Base-by-base conservation (phyloP, 2,888 invertebrate species). In the Drosophila pegasa region DNA sequence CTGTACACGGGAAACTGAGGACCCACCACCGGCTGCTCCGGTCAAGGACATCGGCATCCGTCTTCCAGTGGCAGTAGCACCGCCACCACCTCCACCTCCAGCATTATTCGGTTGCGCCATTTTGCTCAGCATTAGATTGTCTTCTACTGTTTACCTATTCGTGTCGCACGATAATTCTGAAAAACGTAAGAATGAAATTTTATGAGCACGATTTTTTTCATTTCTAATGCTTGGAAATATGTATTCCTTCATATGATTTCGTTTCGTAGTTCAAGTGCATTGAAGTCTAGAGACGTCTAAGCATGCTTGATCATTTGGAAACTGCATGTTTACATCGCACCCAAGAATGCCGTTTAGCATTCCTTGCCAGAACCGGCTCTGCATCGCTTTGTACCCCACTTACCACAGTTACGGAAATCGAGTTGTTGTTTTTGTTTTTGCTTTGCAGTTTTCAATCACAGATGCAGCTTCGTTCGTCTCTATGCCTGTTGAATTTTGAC, bases 81-180 rank as follows among this genome's bases (percentile, higher is more conserved):
- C 51, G 8, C 82, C 81, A 1, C 68, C 71, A 3, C 67, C 75
- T 16, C 73, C 43, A 10, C 43, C 59, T 27, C 65, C 88, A 0
- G 55, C 40, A 67, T 70, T 77, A 55, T 78, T 89, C n/a, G 75
- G 80, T 61, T 90, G 90, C 20, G 84, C 78, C 69, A 86, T 78
- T 78, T 92, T 91, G 35, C 92, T 76, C 48, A 90, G 84, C 91
- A 91, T 91, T 71, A 58, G 67, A 12, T 62, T 31, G 18, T 40
- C 18, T 18, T 25, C 5, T 20, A 7, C 10, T 33, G 43, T 43
- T 3, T 35, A 54, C 25, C 20, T 48, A n/a, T 51, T 45, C 65
- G 65, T 71, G 71, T 61, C 48, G 40, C 71, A 70, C 61, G 68
- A 62, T 62, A 22, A 38, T 60, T 80, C 70, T 87, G 64, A 2